Base-by-base conservation (phyloP, 53 echinoderm and acorn worm species). In the Zoroaster sp. region DNA sequence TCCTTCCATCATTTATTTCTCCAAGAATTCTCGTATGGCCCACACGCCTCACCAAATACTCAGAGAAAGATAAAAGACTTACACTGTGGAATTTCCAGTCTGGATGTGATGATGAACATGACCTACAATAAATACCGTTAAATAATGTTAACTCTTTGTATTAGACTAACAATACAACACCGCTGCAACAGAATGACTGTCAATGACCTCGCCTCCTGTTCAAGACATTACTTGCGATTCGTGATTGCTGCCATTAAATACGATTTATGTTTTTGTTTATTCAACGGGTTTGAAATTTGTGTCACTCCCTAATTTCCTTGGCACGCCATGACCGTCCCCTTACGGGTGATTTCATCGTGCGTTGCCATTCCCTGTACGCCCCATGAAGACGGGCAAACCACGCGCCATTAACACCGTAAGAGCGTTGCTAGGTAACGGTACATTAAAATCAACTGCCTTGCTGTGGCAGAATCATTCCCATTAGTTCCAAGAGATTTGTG, bases 321-420 rank as follows among this genome's bases (percentile, higher is more conserved):
- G 25, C 39, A 40, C 66, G 18, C 40, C 11, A n/a, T 20, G 78
- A 32, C 82, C 68, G 43, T 40, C 12, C 43, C 67, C 39, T 23
- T 3, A 23, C 41, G 40, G 20, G 66, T 1, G 25, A 7, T 68
- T 66, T 28, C 30, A n/a, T 35, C 78, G 78, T 52, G n/a, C 55
- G 78, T 76, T 79, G 13, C 45, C 33, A 32, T 30, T 82, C 82
- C 82, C 82, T 14, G 43, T 4, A 40, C 43, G 67, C 31, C 42
- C 68, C 67, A 67, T 67, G 31, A 31, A 82, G 66, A 82, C 82
- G 67, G 41, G 82, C 43, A 10, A 66, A 66, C 40, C 82, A 82
- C 82, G 82, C 82, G 82, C 82, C 82, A 82, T 82, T 82, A 67
- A 82, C 82, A 43, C 45, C 35, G 43, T 82, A 82, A 82, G 82